phyloP scores from a whole-genome alignment of 1,140 invertebrate genomes.

The Pseudomyrmex concolor region DNA sequence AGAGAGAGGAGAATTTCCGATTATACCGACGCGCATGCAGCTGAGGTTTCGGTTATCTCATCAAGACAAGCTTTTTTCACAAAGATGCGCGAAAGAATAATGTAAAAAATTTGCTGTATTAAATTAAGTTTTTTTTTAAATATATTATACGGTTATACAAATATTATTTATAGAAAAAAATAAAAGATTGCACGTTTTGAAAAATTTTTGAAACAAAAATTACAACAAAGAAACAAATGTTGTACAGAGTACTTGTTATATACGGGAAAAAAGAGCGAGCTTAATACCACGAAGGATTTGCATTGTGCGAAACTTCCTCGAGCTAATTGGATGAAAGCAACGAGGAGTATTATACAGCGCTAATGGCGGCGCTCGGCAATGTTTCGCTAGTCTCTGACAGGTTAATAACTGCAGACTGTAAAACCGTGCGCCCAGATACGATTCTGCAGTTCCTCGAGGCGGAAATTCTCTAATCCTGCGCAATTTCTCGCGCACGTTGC shows the following conservation, averaged over 20 bases:
- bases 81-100: neutral
- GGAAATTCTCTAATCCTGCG: conserved; percentile 42
- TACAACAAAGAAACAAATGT: neutral
- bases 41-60: conserved; percentile 58
- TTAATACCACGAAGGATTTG: neutral
- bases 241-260: neutral
- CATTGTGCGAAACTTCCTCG: conserved; percentile 35
- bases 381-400: conserved; percentile 39
- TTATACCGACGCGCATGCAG: conserved; percentile 28
- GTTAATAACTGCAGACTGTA: conserved; percentile 48
- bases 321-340: conserved; percentile 44
- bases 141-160: neutral
- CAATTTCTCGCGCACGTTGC: conserved; percentile 19
- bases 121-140: neutral
- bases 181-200: neutral
- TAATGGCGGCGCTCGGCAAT: conserved; percentile 28
- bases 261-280: neutral
- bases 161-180: neutral
- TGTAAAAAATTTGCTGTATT: neutral
- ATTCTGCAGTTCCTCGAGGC: neutral
- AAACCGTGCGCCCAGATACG: neutral
- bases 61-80: conserved; percentile 8
- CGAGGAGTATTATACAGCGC: conserved; percentile 26
- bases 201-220: neutral
- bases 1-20: conserved; percentile 25